Evolutionary conservation across 1,140 invertebrate genomes (phyloP).

Genomic region (Ctenoplectra terminalis): DNA sequence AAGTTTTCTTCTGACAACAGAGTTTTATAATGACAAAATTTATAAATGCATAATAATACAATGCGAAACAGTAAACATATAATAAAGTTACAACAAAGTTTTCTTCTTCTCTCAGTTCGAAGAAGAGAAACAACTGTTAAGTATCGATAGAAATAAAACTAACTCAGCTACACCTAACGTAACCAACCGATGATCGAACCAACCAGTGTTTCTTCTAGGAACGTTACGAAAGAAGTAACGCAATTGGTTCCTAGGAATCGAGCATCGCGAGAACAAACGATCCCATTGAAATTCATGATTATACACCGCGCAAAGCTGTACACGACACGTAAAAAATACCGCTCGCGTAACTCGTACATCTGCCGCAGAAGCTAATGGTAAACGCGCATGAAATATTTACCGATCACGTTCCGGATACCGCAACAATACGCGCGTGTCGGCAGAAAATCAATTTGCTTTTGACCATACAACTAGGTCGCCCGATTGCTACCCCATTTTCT

Average conservation of each 20-base stretch:
- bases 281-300: conserved; percentile 42
- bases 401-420: not conserved
- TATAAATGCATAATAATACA: no score
- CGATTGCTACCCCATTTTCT: not conserved
- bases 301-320: conserved; percentile 20
- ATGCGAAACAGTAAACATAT: no score
- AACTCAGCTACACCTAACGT: not conserved
- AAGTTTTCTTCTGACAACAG: no score
- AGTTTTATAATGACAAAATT: no score
- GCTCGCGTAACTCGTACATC: conserved; percentile 35
- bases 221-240: conserved; percentile 27
- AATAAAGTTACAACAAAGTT: no score
- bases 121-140: not conserved
- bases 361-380: conserved; percentile 25
- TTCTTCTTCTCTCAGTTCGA: not conserved
- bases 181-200: not conserved
- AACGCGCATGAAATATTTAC: conserved; percentile 38
- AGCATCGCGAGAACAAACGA: conserved; percentile 19
- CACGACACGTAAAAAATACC: conserved; percentile 26
- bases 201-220: not conserved
- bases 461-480: not conserved
- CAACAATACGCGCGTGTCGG: not conserved
- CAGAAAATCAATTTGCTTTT: conserved; percentile 24
- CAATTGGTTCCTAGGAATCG: conserved; percentile 33
- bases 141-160: not conserved